Conservation (phyloP, 2,113 vertebrate genomes). For the mouse (Mus musculus) region GRCm39 chr3:22190001-22190500, state of each 20-base stretch:
- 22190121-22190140: slow-evolving; percentile 38
- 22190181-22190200: slow-evolving; percentile 32
- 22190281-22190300: slow-evolving; percentile 38
- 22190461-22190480: slow-evolving; percentile 10
- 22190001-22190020: neutral
- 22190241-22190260: neutral
- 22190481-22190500: neutral
- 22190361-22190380: slow-evolving; percentile 10
- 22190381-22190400: slow-evolving; percentile 44
- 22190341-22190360: slow-evolving; percentile 34
- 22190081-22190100: slow-evolving; percentile 25
- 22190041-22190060: slow-evolving; percentile 32
- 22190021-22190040: slow-evolving; percentile 47
- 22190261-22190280: slow-evolving; percentile 14
- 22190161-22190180: neutral
- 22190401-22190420: slow-evolving; percentile 44
- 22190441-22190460: neutral
- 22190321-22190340: neutral
- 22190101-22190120: slow-evolving; percentile 43
- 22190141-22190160: neutral
- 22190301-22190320: slow-evolving; percentile 13
- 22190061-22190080: slow-evolving; percentile 62
- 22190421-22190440: slow-evolving; percentile 15
- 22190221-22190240: neutral
- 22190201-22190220: slow-evolving; percentile 18